These are phyloP conservation scores for Ctenosaura bakeri DNA, from an alignment of 2,797 vertebrate genomes.

Conservation along the genomic window DNA sequence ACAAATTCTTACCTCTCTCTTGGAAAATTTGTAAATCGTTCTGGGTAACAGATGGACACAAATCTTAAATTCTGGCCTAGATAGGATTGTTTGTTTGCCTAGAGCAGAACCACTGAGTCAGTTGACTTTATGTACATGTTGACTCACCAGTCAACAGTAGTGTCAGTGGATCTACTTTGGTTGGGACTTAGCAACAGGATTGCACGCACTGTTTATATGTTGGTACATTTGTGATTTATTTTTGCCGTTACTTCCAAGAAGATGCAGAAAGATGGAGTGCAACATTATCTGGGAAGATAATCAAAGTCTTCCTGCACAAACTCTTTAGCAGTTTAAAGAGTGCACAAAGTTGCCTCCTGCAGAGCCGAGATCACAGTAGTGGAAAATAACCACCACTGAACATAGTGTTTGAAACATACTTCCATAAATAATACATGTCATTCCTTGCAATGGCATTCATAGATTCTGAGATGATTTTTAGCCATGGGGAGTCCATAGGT, in stretches of 20 bases:
- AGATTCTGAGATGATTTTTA: neutral
- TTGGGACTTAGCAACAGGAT: neutral
- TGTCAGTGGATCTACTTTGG: neutral
- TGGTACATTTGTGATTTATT: neutral
- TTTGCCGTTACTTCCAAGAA: neutral
- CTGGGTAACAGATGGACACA: neutral
- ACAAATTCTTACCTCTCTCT: too few species aligned
- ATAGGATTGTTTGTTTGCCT: neutral
- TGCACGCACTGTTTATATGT: neutral
- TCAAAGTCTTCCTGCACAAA: neutral
- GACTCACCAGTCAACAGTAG: neutral
- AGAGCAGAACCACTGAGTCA: neutral
- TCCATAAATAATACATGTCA: conserved; percentile 17
- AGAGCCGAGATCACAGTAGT: neutral
- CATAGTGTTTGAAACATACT: neutral
- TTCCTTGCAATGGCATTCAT: neutral
- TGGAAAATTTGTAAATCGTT: too few species aligned
- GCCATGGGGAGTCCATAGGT: neutral
- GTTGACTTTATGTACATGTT: too few species aligned
- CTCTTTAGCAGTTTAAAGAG: neutral
- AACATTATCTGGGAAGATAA: neutral
- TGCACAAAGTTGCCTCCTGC: neutral
- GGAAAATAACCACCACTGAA: neutral
- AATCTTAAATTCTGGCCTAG: neutral
- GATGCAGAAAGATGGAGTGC: neutral